phyloP scores from a whole-genome alignment of 2,888 invertebrate species.

The Heteromyza rotundicornis region DNA sequence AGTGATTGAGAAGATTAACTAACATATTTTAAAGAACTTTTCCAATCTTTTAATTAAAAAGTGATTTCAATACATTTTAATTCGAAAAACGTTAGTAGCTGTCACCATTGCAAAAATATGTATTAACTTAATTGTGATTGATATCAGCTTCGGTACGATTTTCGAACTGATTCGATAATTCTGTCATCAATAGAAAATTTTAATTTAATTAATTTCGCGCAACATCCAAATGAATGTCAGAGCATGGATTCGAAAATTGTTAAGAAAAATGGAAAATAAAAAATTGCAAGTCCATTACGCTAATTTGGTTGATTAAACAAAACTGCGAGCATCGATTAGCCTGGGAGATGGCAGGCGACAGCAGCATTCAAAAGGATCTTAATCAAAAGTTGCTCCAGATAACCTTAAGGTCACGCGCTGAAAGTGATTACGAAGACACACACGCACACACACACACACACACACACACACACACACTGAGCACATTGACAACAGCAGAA shows the following conservation, averaged over 20 bases:
- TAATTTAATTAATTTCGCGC: constrained; percentile 1
- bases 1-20: no score
- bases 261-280: no score
- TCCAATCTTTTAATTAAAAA: no score
- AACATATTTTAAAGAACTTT: no score
- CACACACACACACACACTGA: neutral
- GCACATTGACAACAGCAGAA: neutral
- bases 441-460: neutral
- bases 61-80: no score
- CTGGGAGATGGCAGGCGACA: constrained; percentile 16
- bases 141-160: no score
- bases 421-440: neutral
- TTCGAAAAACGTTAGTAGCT: no score
- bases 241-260: neutral
- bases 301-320: constrained; percentile 38
- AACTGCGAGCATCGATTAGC: constrained; percentile 13
- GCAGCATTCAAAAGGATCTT: constrained; percentile 18
- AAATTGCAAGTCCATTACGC: constrained; percentile 47
- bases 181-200: no score
- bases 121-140: no score
- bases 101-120: no score
- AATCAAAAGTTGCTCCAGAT: neutral
- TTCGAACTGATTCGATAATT: no score
- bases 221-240: neutral
- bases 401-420: constrained; percentile 5